Evolutionary conservation across 2,113 vertebrate species (phyloP).

Genomic region (Excalfactoria chinensis): DNA sequence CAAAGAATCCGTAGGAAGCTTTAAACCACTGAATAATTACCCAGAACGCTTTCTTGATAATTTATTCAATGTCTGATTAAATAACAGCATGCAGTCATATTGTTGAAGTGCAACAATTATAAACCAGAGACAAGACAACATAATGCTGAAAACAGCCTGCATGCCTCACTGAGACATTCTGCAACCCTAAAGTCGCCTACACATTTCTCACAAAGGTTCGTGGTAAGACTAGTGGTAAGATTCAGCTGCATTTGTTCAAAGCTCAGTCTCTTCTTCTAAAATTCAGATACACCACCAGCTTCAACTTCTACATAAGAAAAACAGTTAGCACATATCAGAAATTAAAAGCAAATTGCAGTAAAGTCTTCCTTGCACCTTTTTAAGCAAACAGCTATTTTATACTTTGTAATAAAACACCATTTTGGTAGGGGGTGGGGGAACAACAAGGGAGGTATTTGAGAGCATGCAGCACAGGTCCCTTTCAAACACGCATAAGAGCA

Average conservation of each 20-base stretch:
- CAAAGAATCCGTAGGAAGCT: conserved; percentile 5
- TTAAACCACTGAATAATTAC: conserved; percentile 43
- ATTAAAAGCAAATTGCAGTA: background rate
- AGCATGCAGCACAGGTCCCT: background rate
- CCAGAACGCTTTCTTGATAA: conserved; percentile 49
- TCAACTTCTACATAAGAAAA: background rate
- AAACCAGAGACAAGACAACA: conserved; percentile 65
- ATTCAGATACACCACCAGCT: background rate
- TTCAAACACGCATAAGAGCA: background rate
- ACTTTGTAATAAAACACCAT: background rate
- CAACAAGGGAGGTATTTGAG: background rate
- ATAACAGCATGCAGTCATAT: conserved; percentile 55
- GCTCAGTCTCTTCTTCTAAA: background rate
- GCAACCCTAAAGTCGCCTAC: conserved; percentile 53
- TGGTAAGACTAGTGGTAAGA: background rate
- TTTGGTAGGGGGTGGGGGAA: background rate
- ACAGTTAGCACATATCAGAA: background rate
- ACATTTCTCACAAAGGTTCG: conserved; percentile 35
- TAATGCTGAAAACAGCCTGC: conserved; percentile 46
- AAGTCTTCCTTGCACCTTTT: background rate
- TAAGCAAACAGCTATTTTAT: background rate
- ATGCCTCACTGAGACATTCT: conserved; percentile 43
- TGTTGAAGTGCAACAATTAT: conserved; percentile 63
- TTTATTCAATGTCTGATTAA: conserved; percentile 47
- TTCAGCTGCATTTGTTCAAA: conserved; percentile 9